These are phyloP conservation scores for Neostethus bicornis DNA, from an alignment of 2,797 vertebrate genomes.

Conservation along the genomic window DNA sequence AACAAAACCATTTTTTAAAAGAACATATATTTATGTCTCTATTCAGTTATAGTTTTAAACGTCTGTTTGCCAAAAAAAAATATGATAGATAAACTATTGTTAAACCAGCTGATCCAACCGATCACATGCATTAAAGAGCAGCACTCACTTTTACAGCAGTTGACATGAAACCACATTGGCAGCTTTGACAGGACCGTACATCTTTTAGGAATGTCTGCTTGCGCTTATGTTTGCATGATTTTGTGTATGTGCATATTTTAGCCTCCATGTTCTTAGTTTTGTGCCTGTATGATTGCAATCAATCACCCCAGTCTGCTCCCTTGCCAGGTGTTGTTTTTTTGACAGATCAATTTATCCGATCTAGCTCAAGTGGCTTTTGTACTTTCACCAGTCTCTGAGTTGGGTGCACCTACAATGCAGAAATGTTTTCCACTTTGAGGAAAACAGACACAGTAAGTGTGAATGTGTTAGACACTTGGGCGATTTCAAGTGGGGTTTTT, in stretches of 20 bases:
- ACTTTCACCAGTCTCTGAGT: slow-evolving; percentile 34
- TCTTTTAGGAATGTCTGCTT: slow-evolving; percentile 6
- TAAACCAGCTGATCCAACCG: too few relatives aligned
- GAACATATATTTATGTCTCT: too few relatives aligned
- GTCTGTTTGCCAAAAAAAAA: too few relatives aligned
- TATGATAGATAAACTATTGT: too few relatives aligned
- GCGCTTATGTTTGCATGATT: slow-evolving; percentile 2
- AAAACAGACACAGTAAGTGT: slow-evolving; percentile 12
- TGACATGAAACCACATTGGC: slow-evolving; percentile 36
- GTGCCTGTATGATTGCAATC: slow-evolving; percentile 30
- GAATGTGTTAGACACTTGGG: slow-evolving; percentile 1
- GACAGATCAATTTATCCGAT: slow-evolving; percentile 46
- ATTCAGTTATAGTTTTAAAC: too few relatives aligned
- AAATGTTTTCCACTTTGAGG: slow-evolving; percentile 17
- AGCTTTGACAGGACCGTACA: slow-evolving; percentile 16
- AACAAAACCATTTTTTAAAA: too few relatives aligned
- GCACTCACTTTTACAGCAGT: slow-evolving; percentile 45
- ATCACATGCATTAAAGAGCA: too few relatives aligned
- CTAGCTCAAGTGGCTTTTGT: slow-evolving; percentile 22
- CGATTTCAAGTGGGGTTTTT: slow-evolving; percentile 13
- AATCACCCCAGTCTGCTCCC: slow-evolving; percentile 21
- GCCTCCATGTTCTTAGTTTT: slow-evolving; percentile 11
- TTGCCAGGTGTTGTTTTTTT: slow-evolving; percentile 39
- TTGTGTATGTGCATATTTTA: slow-evolving; percentile 8
- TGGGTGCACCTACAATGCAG: slow-evolving; percentile 40